Evolutionary conservation across 2,797 vertebrate genomes (phyloP), one percentile per base, ranked within the genome.

Genomic region (Amphiprion clarkii): DNA sequence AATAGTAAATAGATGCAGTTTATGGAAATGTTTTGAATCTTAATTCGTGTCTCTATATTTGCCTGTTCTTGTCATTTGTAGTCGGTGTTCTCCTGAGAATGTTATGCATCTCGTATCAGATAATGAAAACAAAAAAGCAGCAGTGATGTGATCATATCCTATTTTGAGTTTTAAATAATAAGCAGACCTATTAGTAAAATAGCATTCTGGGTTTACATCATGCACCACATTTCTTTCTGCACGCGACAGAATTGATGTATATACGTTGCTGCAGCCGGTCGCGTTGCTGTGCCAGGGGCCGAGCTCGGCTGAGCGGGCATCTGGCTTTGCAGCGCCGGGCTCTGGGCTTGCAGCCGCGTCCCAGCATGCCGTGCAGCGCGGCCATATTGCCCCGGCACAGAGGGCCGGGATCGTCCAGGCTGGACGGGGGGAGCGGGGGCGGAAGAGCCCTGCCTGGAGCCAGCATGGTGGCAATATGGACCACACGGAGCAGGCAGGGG

Each of bases 401-500:
- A 83, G 88, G 88, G 78, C 82, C 17, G 39, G 83, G 79, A 72
- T 82, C 57, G 62, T 87, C 77, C 78, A 61, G 77, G 76, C 87
- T 78, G 76, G 62, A 76, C 36, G 70, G 68, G 54, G 71, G 74
- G 76, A 86, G 81, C 36, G 56, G 65, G 82, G 87, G 87, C 87
- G 90, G 93, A 93, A 93, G 91, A 86, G 77, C 80, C 92, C 83
- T 71, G 90, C 87, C 71, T 93, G 75, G 88, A 88, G 82, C 70
- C 93, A 92, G 91, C 90, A 78, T 88, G 92, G 81, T 77, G 85
- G 88, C 90, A 93, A 91, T 93, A 92, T 93, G 92, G 93, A 91
- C 82, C 87, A 85, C 88, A 90, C 74, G 74, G 84, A 88, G 83
- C 82, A 91, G 83, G 90, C 88, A 71, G 88, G 78, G 87, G 88